Percentiles rank a stretch among this genome's conserved stretches.
Evolutionary conservation across 2,797 vertebrate genomes (phyloP).

Genomic region (Ictinia mississippiensis): DNA sequence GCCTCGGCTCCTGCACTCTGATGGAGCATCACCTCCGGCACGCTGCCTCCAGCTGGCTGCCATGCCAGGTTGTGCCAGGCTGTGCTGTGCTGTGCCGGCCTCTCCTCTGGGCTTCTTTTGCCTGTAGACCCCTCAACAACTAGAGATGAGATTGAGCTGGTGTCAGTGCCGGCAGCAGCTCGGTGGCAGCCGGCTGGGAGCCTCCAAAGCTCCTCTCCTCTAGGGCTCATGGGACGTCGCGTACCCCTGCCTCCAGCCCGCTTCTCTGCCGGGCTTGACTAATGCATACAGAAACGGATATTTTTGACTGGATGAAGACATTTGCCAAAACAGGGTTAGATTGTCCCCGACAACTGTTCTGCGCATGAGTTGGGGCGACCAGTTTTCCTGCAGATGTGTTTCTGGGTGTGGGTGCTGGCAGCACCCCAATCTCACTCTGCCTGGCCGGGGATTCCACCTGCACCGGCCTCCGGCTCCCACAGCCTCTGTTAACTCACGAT

Average conservation of each 20-base stretch:
- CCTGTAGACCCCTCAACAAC: not conserved
- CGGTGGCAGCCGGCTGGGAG: not conserved
- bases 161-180: not conserved
- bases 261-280: not conserved
- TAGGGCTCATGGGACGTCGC: accelerated
- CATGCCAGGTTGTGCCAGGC: accelerated
- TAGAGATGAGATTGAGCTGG: not conserved
- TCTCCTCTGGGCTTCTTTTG: not conserved
- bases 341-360: not conserved
- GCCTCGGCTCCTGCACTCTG: not conserved
- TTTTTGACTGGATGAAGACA: not conserved
- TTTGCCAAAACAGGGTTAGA: not conserved
- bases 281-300: not conserved
- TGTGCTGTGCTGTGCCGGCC: accelerated
- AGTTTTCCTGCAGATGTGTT: not conserved
- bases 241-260: not conserved
- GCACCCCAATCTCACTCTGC: accelerated
- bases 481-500: accelerated
- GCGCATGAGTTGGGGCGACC: accelerated
- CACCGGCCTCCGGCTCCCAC: accelerated
- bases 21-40: not conserved
- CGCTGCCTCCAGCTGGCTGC: accelerated
- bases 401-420: not conserved
- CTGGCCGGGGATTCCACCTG: accelerated
- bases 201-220: not conserved